A percentile compares a stretch with the other conserved stretches of the same genome.
phyloP scores from a whole-genome alignment of 2,113 vertebrate genomes.

The Odocoileus hemionus region DNA sequence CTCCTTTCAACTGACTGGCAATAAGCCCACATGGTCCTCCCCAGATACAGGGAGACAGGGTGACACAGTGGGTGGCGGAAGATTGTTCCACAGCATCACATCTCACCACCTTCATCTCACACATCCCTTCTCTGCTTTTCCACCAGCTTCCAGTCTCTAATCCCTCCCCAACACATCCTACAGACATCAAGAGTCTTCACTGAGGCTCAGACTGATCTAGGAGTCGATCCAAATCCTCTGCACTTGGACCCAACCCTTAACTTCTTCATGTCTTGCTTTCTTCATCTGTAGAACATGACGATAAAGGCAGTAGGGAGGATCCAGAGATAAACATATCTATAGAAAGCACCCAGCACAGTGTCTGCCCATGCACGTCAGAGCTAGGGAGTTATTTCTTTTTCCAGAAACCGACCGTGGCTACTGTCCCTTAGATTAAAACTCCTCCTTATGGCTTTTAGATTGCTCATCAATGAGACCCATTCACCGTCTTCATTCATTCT shows the following conservation, averaged over 20 bases:
- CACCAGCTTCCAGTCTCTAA: not conserved
- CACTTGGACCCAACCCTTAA: not conserved
- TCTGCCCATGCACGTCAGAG: not conserved
- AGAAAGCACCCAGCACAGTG: not conserved
- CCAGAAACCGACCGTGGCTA: not conserved
- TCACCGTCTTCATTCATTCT: not conserved
- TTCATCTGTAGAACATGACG: not conserved
- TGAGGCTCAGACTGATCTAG: not conserved
- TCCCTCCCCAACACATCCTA: not conserved
- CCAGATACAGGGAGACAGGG: fast-evolving
- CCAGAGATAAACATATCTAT: not conserved
- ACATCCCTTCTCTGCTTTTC: not conserved
- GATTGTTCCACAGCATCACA: not conserved
- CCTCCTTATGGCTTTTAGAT: not conserved
- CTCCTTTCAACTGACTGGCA: not conserved
- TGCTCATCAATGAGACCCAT: not conserved
- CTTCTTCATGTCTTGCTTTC: not conserved
- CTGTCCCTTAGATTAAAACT: not conserved
- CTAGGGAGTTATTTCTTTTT: not conserved
- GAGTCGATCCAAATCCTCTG: not conserved
- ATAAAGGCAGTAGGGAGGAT: not conserved
- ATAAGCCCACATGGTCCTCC: not conserved
- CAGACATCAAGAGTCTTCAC: not conserved
- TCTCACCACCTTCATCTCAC: not conserved
- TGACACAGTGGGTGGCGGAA: not conserved